These are phyloP conservation scores for Scaptomyza pallida DNA, from an alignment of 1,140 invertebrate genomes.

Conservation along the genomic window DNA sequence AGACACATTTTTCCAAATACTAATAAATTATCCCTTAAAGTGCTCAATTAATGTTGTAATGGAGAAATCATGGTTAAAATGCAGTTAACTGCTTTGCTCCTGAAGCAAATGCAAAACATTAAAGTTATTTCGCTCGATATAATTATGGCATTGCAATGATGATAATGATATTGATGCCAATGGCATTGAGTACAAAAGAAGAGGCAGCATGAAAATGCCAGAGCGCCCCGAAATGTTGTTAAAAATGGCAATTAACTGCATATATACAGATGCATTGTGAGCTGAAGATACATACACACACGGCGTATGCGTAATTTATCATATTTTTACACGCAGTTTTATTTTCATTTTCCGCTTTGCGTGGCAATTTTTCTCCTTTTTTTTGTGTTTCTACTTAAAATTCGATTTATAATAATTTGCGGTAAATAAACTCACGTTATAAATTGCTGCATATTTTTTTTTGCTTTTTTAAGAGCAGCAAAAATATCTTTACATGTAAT, in stretches of 20 bases:
- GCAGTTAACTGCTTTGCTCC: too few species aligned
- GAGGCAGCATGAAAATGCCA: constrained; percentile 7
- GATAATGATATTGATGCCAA: constrained; percentile 16
- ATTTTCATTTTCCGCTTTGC: constrained; percentile 54
- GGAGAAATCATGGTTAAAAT: constrained; percentile 12
- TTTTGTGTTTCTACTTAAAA: constrained; percentile 57
- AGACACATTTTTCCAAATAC: neutral
- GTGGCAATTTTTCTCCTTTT: constrained; percentile 12
- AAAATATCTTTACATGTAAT: constrained; percentile 44
- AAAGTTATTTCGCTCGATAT: constrained; percentile 34
- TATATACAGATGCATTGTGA: constrained; percentile 22
- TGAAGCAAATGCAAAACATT: constrained; percentile 32
- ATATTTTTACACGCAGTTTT: constrained; percentile 66
- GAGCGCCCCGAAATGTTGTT: constrained; percentile 49
- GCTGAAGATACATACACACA: constrained; percentile 3
- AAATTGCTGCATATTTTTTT: constrained; percentile 58
- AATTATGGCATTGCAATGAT: constrained; percentile 45
- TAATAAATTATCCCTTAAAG: constrained; percentile 16
- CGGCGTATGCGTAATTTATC: constrained; percentile 70
- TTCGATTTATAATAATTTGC: constrained; percentile 78
- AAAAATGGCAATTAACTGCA: constrained; percentile 69
- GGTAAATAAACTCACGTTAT: constrained; percentile 71
- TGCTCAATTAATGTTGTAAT: constrained; percentile 19
- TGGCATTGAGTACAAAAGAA: constrained; percentile 4
- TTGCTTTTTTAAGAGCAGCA: constrained; percentile 45